Conservation (phyloP, 2,797 vertebrate species). For the Cynopterus sphinx region DNA sequence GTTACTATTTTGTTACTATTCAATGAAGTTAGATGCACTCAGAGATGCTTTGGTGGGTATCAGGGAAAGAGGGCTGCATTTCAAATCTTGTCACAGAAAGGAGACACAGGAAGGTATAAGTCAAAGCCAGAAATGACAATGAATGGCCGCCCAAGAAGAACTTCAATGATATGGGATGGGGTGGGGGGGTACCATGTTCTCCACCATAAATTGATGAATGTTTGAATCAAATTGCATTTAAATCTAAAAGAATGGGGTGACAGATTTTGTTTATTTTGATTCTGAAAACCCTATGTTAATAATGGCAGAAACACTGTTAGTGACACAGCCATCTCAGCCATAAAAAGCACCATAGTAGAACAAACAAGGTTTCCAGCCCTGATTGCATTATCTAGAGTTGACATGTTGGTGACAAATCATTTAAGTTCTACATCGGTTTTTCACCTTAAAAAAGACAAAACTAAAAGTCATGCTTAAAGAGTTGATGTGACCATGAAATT, state of each 20-base stretch:
- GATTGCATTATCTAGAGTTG: neutral
- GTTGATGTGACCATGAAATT: neutral
- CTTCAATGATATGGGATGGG: no score
- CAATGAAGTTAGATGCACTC: accelerated
- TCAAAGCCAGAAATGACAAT: neutral
- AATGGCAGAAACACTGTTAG: accelerated
- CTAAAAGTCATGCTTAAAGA: neutral
- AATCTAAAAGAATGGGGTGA: neutral
- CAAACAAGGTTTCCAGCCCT: neutral
- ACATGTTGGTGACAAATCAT: neutral
- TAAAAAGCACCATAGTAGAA: neutral
- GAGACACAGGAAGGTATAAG: neutral
- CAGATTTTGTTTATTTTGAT: neutral
- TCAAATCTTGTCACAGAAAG: neutral
- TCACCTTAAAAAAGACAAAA: neutral
- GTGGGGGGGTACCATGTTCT: accelerated
- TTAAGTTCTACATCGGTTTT: neutral
- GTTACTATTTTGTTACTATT: neutral
- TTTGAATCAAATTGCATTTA: neutral
- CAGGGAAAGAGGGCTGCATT: neutral
- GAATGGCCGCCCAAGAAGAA: neutral
- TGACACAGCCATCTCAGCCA: neutral
- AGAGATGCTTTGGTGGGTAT: neutral
- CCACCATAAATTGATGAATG: neutral
- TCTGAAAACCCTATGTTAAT: neutral